Percentiles rank a stretch among this genome's conserved stretches.
phyloP scores from a whole-genome alignment of 1,140 invertebrate species.

The Zaprionus inermis region DNA sequence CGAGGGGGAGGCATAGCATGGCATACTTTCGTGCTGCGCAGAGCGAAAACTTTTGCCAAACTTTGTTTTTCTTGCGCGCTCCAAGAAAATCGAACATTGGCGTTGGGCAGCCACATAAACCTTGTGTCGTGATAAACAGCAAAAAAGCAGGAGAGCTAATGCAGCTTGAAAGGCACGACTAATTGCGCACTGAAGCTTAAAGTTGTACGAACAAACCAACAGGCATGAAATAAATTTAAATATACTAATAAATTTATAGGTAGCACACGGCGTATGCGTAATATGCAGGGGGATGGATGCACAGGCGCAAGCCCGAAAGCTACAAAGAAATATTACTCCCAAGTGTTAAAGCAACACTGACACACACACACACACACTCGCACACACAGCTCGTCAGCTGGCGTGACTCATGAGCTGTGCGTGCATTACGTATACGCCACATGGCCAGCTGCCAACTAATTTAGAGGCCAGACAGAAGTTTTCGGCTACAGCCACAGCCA shows the following conservation, averaged over 20 bases:
- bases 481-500: slow-evolving; percentile 10
- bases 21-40: slow-evolving; percentile 40
- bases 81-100: slow-evolving; percentile 57
- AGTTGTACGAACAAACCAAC: neutral
- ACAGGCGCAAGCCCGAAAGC: neutral
- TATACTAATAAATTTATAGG: neutral
- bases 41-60: slow-evolving; percentile 58
- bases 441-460: slow-evolving; percentile 34
- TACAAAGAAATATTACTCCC: slow-evolving; percentile 6
- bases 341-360: neutral
- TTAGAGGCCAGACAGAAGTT: slow-evolving; percentile 23
- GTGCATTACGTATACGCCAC: slow-evolving; percentile 39
- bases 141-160: slow-evolving; percentile 2
- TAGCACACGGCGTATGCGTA: neutral
- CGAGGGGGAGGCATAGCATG: slow-evolving; percentile 30
- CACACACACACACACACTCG: neutral
- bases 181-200: slow-evolving; percentile 22
- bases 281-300: slow-evolving; percentile 7
- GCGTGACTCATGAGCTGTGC: slow-evolving; percentile 31
- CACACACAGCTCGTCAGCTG: slow-evolving; percentile 2
- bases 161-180: slow-evolving; percentile 19
- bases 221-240: neutral
- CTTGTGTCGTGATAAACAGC: no score
- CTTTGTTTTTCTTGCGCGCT: slow-evolving; percentile 55
- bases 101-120: slow-evolving; percentile 44